A percentile compares a stretch with the other conserved stretches of the same genome.
Evolutionary conservation across 2,113 vertebrate species (phyloP).

Genomic region (Tichodroma muraria): DNA sequence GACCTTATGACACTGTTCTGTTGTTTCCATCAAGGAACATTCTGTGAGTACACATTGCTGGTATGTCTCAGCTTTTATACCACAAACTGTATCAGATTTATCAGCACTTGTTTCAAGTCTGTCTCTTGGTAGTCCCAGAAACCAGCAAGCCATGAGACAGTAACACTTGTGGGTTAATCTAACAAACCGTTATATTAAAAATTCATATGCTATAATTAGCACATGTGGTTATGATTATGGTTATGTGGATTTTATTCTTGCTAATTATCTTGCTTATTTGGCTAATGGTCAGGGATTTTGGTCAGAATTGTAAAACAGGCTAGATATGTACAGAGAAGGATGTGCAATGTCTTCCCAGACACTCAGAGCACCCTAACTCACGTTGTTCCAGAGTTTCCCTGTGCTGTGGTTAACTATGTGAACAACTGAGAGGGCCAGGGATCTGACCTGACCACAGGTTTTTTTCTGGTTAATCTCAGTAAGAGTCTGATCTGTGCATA

Average conservation of each 20-base stretch:
- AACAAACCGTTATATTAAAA: accelerated
- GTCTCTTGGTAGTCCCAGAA: not conserved
- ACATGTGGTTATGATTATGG: not conserved
- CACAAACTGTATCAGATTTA: not conserved
- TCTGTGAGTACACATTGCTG: not conserved
- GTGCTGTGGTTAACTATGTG: not conserved
- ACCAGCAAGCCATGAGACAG: not conserved
- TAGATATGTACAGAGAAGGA: not conserved
- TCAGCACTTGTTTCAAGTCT: not conserved
- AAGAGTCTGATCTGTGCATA: not conserved
- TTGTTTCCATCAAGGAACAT: not conserved
- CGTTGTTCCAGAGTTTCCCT: not conserved
- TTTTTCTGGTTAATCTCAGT: not conserved
- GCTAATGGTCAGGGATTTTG: not conserved
- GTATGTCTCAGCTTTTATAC: not conserved
- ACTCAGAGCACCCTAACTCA: not conserved
- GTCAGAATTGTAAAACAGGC: not conserved
- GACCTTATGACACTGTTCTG: not conserved
- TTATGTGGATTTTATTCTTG: not conserved
- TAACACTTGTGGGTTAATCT: not conserved
- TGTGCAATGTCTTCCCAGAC: not conserved
- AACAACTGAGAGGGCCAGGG: not conserved
- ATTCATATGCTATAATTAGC: too few species aligned
- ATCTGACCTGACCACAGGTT: not conserved
- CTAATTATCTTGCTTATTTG: not conserved